These are phyloP conservation scores for Drosophila lutescens DNA, from an alignment of 2,888 invertebrate species.

Conservation along the genomic window DNA sequence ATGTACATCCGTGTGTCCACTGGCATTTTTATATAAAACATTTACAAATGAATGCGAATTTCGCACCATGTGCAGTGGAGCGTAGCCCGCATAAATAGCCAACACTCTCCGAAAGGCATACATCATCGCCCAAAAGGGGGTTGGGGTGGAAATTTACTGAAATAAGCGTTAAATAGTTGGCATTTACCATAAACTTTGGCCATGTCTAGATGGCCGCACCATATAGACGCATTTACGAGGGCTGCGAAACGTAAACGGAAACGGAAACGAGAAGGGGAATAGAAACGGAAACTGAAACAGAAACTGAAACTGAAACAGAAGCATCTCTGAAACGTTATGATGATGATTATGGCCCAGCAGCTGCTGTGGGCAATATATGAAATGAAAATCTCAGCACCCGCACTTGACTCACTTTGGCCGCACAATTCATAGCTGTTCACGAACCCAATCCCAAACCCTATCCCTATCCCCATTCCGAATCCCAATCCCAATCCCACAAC, in stretches of 20 bases:
- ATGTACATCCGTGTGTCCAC: not conserved
- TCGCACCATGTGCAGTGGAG: slow-evolving; percentile 5
- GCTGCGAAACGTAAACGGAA: slow-evolving; percentile 3
- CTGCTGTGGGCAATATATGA: slow-evolving; percentile 42
- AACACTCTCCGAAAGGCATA: not conserved
- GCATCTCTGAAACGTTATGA: slow-evolving; percentile 11
- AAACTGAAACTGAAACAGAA: slow-evolving; percentile 11
- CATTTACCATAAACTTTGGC: slow-evolving; percentile 33
- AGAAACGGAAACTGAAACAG: not conserved
- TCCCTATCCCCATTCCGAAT: not conserved
- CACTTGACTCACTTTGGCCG: slow-evolving; percentile 37
- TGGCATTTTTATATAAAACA: not conserved
- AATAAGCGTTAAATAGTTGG: slow-evolving; percentile 24
- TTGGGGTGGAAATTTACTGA: not conserved
- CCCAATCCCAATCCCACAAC: slow-evolving; percentile 6
- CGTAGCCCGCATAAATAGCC: slow-evolving; percentile 3
- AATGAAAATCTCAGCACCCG: slow-evolving; percentile 36
- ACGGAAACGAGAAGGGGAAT: not conserved
- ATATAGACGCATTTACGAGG: slow-evolving; percentile 16
- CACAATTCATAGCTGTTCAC: slow-evolving; percentile 26
- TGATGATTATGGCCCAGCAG: slow-evolving; percentile 41
- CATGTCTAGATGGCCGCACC: slow-evolving; percentile 7
- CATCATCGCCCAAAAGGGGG: not conserved
- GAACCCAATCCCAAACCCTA: not conserved
- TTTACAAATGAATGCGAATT: not conserved